Base-by-base conservation (phyloP, 2,113 vertebrate genomes). In the Hystrix brachyura region DNA sequence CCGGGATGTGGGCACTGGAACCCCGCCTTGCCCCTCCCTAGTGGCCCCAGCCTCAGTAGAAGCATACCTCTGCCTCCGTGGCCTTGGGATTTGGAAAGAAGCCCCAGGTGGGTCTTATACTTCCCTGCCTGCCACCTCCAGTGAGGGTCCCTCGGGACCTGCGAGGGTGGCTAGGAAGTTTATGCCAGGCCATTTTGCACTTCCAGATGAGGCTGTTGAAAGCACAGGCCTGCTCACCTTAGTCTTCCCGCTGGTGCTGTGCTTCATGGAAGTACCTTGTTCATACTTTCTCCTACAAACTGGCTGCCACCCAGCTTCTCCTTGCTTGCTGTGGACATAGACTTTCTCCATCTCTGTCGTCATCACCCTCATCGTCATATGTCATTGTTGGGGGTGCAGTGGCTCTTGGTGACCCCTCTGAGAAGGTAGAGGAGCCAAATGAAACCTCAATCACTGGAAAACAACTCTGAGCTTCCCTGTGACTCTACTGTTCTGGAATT, bases 311-410 rank as follows among this genome's bases (percentile, higher is more conserved):
- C 80, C 46, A 5, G 59, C 46, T 59, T 64, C 43, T 74, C 83
- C 51, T 53, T 38, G 5, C 69, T 62, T 23, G 69, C 12, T 25
- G 15, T 34, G 62, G 25, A 5, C 4, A 18, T 18, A 60, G 23
- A 27, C 21, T 69, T 82, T 46, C 57, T n/a, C 15, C 38, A 46
- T 69, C 25, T 23, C 38, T 5, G 1, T 29, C 43, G 2, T 27
- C 19, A 6, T 6, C 10, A 15, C 5, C 7, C 0, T 65, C 34
- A 0, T 55, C 32, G 7, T 21, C 43, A 3, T n/a, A 1, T 43
- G 69, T 10, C 9, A 4, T n/a, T 29, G 5, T 51, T 21, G 38
- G 0, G 1, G 65, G 46, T 0, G 0, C 3, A 0, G 27, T 3
- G 48, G 25, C 74, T 51, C 17, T 15, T 5, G 1, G 59, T 3